Conservation (phyloP, 1,140 invertebrate species). For the Micrasema longulum region DNA sequence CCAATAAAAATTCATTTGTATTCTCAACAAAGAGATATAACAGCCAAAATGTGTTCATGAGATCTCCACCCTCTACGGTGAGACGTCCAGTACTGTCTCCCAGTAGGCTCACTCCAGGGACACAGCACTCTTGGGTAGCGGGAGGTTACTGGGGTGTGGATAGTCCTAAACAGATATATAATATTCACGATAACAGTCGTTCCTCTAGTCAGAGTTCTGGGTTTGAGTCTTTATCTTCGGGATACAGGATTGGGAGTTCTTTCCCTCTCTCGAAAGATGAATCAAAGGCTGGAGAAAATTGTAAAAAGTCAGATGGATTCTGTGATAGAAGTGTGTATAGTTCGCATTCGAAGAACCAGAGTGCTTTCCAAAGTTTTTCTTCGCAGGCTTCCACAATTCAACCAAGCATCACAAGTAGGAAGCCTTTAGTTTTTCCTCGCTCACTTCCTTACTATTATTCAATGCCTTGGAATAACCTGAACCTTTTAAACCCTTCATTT, state of each 20-base stretch:
- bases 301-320: conserved; percentile 54
- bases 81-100: conserved; percentile 63
- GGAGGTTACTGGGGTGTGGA: conserved; percentile 67
- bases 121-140: conserved; percentile 64
- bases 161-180: conserved; percentile 60
- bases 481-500: conserved; percentile 28
- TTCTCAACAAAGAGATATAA: conserved; percentile 64
- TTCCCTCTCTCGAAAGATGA: conserved; percentile 64
- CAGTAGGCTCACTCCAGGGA: conserved; percentile 63
- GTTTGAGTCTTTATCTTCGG: conserved; percentile 66
- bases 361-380: conserved; percentile 39
- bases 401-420: conserved; percentile 33
- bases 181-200: conserved; percentile 60
- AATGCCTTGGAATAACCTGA: conserved; percentile 19
- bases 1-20: conserved; percentile 56
- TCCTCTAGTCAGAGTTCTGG: conserved; percentile 69
- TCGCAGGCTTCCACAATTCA: conserved; percentile 28
- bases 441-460: conserved; percentile 42
- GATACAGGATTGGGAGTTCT: conserved; percentile 62
- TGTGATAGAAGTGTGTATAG: conserved; percentile 33
- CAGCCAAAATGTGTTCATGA: conserved; percentile 63
- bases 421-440: conserved; percentile 37
- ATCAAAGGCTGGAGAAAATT: conserved; percentile 61
- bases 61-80: conserved; percentile 56
- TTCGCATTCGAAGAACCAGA: not conserved